phyloP scores from a whole-genome alignment of 1,140 invertebrate genomes.

The Drosophila repleta region DNA sequence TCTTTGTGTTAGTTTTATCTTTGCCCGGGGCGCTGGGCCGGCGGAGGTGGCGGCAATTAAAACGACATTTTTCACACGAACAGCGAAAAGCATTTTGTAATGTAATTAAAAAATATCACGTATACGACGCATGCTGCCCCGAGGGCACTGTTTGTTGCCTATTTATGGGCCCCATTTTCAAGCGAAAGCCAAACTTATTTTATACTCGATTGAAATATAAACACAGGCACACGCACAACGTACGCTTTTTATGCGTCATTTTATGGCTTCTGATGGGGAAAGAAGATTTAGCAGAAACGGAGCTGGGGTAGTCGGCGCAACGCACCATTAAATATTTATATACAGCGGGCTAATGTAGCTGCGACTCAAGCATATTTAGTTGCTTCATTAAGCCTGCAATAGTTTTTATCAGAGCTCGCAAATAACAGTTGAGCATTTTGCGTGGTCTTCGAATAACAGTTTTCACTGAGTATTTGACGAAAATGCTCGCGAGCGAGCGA shows the following conservation, averaged over 20 bases:
- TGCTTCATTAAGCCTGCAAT: conserved; percentile 21
- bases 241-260: conserved; percentile 38
- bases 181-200: conserved; percentile 37
- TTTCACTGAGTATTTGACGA: no score
- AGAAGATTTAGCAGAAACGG: background rate
- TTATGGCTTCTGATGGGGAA: conserved; percentile 35
- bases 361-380: conserved; percentile 20
- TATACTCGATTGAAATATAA: conserved; percentile 40
- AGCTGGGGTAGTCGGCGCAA: background rate
- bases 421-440: no score
- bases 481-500: no score
- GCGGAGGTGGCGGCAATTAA: conserved; percentile 54
- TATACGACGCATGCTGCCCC: conserved; percentile 72
- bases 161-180: conserved; percentile 64
- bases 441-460: no score
- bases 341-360: conserved; percentile 17
- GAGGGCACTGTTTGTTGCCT: conserved; percentile 62
- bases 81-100: conserved; percentile 52
- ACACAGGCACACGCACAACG: conserved; percentile 18
- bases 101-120: conserved; percentile 81
- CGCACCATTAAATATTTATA: conserved; percentile 33
- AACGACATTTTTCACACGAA: conserved; percentile 59
- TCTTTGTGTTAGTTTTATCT: conserved; percentile 22
- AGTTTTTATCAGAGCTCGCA: no score
- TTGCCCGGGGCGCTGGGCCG: background rate